Evolutionary conservation across 2,113 vertebrate species (phyloP), one percentile per base, ranked within the genome.

Genomic region (Lampris incognitus): DNA sequence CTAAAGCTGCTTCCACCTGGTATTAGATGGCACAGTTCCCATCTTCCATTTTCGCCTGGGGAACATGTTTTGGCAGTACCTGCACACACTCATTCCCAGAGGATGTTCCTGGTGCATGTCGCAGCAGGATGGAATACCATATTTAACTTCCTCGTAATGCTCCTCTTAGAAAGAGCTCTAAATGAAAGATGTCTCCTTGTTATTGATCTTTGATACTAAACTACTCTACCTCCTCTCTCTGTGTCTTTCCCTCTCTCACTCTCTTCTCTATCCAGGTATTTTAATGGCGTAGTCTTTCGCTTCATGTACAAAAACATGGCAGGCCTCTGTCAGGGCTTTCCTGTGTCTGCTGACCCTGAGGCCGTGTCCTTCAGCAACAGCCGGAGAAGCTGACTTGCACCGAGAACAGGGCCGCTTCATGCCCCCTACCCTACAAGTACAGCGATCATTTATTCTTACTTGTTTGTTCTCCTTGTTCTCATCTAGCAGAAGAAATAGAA

Each of bases 231-330:
- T 54, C 13, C 13, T 57, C 5, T 54, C 13, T 60, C 44, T 48
- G 2, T 38, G n/a, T 57, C 51, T 39, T 10, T 36, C 4, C 1
- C 51, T 37, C n/a, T 37, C 55, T 73, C 10, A 64, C 60, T 39
- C 10, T 75, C 3, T 54, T 48, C 13, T 42, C 54, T 62, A 54
- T 36, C 41, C 46, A 67, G 69, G 78, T 85, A 87, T 44, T 81
- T 44, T 49, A 82, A 84, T 42, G 66, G 80, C 10, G 86, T 87
- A 36, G 78, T 88, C 68, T 92, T 90, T 58, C 57, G 74, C 58
- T 70, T 86, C 10, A 49, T 89, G 39, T 85, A 78, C 74, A 88
- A 84, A 64, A 40, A 60, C 10, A 56, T 63, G n/a, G 44, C 40
- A 13, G 36, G 66, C 1, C 4, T 40, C 51, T 24, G 24, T 24